A percentile compares a stretch with the other conserved stretches of the same genome.
phyloP scores from a whole-genome alignment of 30 jellyfish, hydroid and myxozoan species.

The Mastigias papua region DNA sequence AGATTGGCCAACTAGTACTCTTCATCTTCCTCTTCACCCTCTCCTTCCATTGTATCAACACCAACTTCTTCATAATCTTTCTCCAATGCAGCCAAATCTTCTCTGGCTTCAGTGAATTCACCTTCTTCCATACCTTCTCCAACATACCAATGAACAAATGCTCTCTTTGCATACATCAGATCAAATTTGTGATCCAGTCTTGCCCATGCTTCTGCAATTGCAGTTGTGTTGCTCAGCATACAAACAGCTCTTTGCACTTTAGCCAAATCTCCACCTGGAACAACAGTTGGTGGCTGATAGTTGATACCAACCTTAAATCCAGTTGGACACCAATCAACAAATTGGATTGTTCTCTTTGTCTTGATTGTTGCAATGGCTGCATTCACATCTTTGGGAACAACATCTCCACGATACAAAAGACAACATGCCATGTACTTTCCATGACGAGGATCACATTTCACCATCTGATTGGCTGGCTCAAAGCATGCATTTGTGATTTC shows the following conservation, averaged over 20 bases:
- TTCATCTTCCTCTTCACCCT: constrained; percentile 92
- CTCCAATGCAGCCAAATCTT: constrained; percentile 98
- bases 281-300: constrained; percentile 99
- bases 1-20: constrained; percentile 61
- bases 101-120: constrained; percentile 98
- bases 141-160: constrained; percentile 98
- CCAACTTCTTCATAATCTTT: constrained; percentile 99
- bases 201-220: constrained; percentile 98
- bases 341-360: constrained; percentile 97
- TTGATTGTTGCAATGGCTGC: constrained; percentile 97
- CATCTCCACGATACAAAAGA: constrained; percentile 97
- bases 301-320: constrained; percentile 99
- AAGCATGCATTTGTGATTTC: constrained; percentile 97
- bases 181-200: constrained; percentile 96
- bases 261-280: constrained; percentile 98
- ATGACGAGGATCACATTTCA: constrained; percentile 96
- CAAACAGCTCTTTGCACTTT: constrained; percentile 98
- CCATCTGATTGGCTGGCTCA: constrained; percentile 99
- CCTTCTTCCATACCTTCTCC: constrained; percentile 99
- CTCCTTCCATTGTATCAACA: constrained; percentile 87
- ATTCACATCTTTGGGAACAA: constrained; percentile 96
- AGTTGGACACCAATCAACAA: constrained; percentile 99
- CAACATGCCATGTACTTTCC: constrained; percentile 99
- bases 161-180: constrained; percentile 97
- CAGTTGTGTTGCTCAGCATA: constrained; percentile 99